A percentile compares a stretch with the other conserved stretches of the same genome.
Evolutionary conservation across 2,888 invertebrate genomes (phyloP).

Genomic region (Andricus curvator): DNA sequence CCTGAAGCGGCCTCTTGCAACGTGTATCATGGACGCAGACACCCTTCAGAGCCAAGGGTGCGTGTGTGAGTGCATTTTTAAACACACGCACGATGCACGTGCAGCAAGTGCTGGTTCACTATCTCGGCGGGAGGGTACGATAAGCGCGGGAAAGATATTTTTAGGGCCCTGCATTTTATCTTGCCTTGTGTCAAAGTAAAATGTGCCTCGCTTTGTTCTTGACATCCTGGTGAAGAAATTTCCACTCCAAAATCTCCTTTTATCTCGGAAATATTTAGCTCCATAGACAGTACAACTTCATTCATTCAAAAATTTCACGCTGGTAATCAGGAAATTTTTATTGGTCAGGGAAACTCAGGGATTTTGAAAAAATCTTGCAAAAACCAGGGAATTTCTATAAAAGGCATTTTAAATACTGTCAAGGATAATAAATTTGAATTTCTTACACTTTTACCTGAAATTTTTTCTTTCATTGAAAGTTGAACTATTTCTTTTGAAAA

Average conservation of each 20-base stretch:
- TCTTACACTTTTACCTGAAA: too few relatives aligned
- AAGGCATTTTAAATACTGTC: too few relatives aligned
- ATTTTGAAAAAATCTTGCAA: too few relatives aligned
- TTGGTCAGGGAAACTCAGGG: too few relatives aligned
- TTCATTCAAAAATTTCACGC: too few relatives aligned
- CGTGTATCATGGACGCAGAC: conserved; percentile 70
- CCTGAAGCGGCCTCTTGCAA: conserved; percentile 49
- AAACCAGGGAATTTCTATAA: too few relatives aligned
- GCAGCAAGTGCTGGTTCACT: conserved; percentile 67
- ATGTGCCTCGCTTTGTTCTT: conserved; percentile 21
- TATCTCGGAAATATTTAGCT: background rate
- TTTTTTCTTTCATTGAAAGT: too few relatives aligned
- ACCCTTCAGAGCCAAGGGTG: conserved; percentile 65
- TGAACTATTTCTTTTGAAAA: too few relatives aligned
- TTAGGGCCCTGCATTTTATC: conserved; percentile 63
- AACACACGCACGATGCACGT: conserved; percentile 61
- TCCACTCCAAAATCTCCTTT: background rate
- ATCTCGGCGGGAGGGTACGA: conserved; percentile 60
- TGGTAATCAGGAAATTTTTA: too few relatives aligned
- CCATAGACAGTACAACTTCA: too few relatives aligned
- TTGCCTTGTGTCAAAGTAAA: conserved; percentile 46
- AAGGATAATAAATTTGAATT: too few relatives aligned
- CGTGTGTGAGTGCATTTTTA: conserved; percentile 57
- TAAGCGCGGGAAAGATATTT: conserved; percentile 67
- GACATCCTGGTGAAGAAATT: background rate